A percentile compares a stretch with the other conserved stretches of the same genome.
Evolutionary conservation across 2,113 vertebrate genomes (phyloP).

Genomic region (Hippocampus guttulatus): DNA sequence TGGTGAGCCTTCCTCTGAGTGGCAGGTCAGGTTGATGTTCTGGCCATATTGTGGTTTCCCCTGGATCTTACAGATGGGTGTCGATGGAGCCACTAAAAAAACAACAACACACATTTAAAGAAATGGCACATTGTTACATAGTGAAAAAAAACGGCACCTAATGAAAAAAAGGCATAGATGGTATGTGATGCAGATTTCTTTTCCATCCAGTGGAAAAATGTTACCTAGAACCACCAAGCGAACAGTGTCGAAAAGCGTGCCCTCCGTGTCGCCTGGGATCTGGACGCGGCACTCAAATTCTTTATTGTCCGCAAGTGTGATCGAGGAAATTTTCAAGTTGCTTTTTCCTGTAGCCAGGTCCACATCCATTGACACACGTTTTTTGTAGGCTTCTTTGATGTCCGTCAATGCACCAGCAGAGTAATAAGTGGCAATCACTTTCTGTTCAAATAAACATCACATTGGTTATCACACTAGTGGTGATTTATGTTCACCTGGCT

Average conservation of each 20-base stretch:
- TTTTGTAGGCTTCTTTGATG: accelerated
- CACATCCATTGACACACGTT: not conserved
- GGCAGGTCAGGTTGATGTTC: slow-evolving; percentile 81
- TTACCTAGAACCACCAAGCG: slow-evolving; percentile 64
- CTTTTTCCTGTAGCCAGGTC: slow-evolving; percentile 4
- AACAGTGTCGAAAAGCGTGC: not conserved
- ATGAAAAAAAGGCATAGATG: no score
- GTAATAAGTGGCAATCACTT: not conserved
- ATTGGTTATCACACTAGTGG: not conserved
- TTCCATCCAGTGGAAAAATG: not conserved
- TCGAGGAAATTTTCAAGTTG: slow-evolving; percentile 34
- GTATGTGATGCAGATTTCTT: not conserved
- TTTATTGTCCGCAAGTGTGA: slow-evolving; percentile 41
- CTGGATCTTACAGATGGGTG: slow-evolving; percentile 71
- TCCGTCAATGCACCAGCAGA: accelerated
- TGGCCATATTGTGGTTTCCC: slow-evolving; percentile 76
- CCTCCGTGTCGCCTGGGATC: slow-evolving; percentile 15
- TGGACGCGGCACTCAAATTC: slow-evolving; percentile 42
- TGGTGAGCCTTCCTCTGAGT: slow-evolving; percentile 82
- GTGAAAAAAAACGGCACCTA: no score
- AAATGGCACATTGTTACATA: not conserved
- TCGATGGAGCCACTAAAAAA: slow-evolving; percentile 80
- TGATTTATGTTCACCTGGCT: not conserved
- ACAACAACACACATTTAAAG: not conserved
- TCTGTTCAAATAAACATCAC: slow-evolving; percentile 33